Percentiles rank a stretch among this genome's conserved stretches.
These are phyloP conservation scores for Eumacrocentrus americanus DNA, from an alignment of 2,888 invertebrate species.

Conservation along the genomic window DNA sequence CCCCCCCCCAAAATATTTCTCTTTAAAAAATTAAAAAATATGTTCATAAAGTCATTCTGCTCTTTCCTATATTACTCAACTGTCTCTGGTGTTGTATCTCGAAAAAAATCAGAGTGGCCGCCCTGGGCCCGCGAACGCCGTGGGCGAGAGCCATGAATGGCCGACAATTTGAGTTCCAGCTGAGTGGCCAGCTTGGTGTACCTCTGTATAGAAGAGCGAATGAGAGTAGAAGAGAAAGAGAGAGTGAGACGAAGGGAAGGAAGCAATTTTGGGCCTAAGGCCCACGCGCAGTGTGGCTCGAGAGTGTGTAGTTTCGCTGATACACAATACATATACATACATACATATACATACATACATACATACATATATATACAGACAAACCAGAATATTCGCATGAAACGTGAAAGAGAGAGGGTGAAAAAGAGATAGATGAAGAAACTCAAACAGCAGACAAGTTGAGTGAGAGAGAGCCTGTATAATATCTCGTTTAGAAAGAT, in stretches of 20 bases:
- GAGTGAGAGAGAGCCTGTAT: conserved; percentile 40
- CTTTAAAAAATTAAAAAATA: too few species aligned
- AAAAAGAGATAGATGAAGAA: conserved; percentile 18
- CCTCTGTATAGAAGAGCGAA: not conserved
- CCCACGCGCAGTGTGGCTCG: conserved; percentile 29
- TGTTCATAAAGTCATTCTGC: too few species aligned
- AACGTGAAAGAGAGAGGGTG: conserved; percentile 4
- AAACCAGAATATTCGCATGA: conserved; percentile 1
- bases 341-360: not conserved
- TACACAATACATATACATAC: conserved; percentile 13
- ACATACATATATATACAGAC: conserved; percentile 7
- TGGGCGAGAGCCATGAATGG: conserved; percentile 36
- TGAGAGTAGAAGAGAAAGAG: not conserved
- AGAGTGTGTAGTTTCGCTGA: conserved; percentile 27
- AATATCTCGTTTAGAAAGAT: conserved; percentile 63
- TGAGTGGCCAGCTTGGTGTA: conserved; percentile 21
- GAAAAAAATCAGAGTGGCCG: conserved; percentile 26
- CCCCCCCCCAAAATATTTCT: too few species aligned
- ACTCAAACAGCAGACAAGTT: not conserved
- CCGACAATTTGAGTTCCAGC: conserved; percentile 37
- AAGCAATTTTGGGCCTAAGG: conserved; percentile 41
- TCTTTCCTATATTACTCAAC: too few species aligned
- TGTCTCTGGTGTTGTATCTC: too few species aligned
- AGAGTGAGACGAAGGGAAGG: conserved; percentile 32
- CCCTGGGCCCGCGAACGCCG: conserved; percentile 30